Evolutionary conservation across 2,888 invertebrate species (phyloP), one percentile per base, ranked within the genome.

Genomic region (Phengaris alcon): DNA sequence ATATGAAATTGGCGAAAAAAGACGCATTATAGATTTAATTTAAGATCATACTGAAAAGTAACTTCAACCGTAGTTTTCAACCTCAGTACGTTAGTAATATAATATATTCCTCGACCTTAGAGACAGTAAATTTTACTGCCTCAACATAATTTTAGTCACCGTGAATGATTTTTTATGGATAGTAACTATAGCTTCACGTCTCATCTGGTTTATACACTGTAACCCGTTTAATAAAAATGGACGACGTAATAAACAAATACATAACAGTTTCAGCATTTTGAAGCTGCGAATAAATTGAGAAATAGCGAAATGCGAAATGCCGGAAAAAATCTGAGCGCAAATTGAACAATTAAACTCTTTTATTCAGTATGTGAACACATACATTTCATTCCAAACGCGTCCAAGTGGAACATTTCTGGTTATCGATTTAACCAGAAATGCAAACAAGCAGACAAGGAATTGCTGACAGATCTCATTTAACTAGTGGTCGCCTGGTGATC

Each of bases 221-320:
- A 73, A 78, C 73, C 74, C 73, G 73, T 68, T 68, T 76, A 74
- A 77, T 77, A 77, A 77, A 78, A 74, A 69, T 52, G 73, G 76
- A 77, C 76, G 48, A 72, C 13, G 77, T 76, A 75, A 75, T 79
- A 78, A 79, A 77, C 77, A 77, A 78, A 79, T 73, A 76, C 76
- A 77, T 74, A 77, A 76, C 74, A 59, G 70, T 73, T 77, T 77
- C 78, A 75, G 75, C 75, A 73, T 22, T 77, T 75, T 75, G 73
- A 72, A 54, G 51, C 54, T 54, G 35, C 52, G 15, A 35, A 68
- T 69, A 15, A 70, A 77, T 52, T 75, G 55, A 51, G 12, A 76
- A 74, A 72, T 75, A 74, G 68, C 59, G 54, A 57, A 74, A 57
- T 70, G 72, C 35, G 52, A 72, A 72, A 52, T 54, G 64, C 22